These are phyloP conservation scores for Dryas iulia DNA, from an alignment of 1,140 invertebrate species.

Conservation along the genomic window DNA sequence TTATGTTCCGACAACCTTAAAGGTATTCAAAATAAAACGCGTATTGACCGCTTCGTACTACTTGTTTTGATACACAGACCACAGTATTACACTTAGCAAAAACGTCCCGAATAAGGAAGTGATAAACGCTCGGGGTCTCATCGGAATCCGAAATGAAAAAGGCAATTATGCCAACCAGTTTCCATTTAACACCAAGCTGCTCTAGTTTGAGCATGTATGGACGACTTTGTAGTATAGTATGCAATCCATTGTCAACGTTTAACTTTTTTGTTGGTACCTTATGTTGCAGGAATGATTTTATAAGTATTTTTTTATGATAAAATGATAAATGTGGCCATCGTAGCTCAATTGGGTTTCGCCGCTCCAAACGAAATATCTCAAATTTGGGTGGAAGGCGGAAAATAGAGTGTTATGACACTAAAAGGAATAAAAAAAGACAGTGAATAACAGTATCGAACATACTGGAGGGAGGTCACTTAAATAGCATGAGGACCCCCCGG, in stretches of 20 bases:
- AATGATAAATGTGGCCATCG: no score
- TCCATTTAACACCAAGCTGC: slow-evolving; percentile 9
- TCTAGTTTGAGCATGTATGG: slow-evolving; percentile 19
- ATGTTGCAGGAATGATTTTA: no score
- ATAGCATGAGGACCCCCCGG: no score
- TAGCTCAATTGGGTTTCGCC: no score
- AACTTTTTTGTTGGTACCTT: no score
- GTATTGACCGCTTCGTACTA: slow-evolving; percentile 3
- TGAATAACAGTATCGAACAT: no score
- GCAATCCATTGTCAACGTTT: not conserved
- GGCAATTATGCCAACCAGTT: slow-evolving; percentile 27
- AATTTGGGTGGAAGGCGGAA: no score
- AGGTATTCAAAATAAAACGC: slow-evolving; percentile 14
- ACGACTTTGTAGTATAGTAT: not conserved
- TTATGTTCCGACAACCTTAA: slow-evolving; percentile 12
- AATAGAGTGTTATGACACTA: no score
- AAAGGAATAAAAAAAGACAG: no score
- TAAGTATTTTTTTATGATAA: no score
- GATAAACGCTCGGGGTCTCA: slow-evolving; percentile 23
- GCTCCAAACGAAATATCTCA: no score
- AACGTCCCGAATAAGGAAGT: slow-evolving; percentile 30
- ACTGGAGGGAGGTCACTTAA: no score
- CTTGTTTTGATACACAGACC: not conserved
- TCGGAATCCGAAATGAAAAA: slow-evolving; percentile 22
- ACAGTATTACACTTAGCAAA: not conserved